Evolutionary conservation across 2,888 invertebrate genomes (phyloP).

Genomic region (Leuctra nigra): DNA sequence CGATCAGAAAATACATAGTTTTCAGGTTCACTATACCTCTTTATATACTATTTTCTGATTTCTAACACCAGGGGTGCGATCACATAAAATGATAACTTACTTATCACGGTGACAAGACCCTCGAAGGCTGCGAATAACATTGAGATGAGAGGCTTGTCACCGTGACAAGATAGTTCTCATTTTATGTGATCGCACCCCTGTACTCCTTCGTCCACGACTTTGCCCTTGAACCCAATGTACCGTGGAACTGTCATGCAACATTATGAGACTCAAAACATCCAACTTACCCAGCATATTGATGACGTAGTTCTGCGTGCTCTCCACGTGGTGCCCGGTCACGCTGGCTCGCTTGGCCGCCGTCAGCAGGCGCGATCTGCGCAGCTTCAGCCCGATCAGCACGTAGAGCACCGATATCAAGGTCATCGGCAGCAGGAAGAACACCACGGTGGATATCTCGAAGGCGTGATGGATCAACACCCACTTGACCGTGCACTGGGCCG

Average conservation of each 20-base stretch:
- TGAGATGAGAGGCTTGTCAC: too few species aligned
- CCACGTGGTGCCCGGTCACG: constrained; percentile 15
- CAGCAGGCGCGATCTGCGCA: constrained; percentile 44
- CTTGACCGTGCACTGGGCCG: constrained; percentile 45
- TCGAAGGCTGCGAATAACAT: too few species aligned
- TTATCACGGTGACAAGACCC: too few species aligned
- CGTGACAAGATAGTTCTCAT: too few species aligned
- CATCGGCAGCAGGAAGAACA: constrained; percentile 58
- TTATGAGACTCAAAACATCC: neutral
- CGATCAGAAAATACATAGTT: too few species aligned
- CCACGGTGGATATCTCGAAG: constrained; percentile 51
- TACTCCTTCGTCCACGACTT: too few species aligned
- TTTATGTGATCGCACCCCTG: too few species aligned
- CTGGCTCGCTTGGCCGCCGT: constrained; percentile 1
- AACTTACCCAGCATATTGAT: constrained; percentile 45
- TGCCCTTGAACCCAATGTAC: too few species aligned
- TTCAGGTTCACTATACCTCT: too few species aligned
- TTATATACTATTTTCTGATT: too few species aligned
- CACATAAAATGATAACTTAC: too few species aligned
- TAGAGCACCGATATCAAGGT: constrained; percentile 53
- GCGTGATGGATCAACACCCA: constrained; percentile 43
- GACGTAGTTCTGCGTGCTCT: constrained; percentile 22
- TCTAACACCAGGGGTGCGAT: too few species aligned
- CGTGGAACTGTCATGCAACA: neutral
- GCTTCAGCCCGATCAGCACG: constrained; percentile 43